A percentile compares a stretch with the other conserved stretches of the same genome.
phyloP scores from a whole-genome alignment of 2,797 vertebrate genomes.

The Meda fulgida region DNA sequence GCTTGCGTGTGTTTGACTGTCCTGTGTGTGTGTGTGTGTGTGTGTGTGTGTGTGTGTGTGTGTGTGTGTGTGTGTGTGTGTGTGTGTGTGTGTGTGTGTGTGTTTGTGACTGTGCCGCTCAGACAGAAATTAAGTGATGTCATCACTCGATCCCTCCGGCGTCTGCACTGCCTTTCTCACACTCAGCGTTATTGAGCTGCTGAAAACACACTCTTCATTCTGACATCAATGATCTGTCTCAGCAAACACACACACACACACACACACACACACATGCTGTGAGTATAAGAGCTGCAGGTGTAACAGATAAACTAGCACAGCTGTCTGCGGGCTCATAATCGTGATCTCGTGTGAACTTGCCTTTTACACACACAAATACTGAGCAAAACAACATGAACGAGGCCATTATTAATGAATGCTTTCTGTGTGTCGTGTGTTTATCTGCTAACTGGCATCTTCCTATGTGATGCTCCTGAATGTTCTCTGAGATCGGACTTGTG shows the following conservation, averaged over 20 bases:
- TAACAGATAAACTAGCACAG: not conserved
- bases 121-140: not conserved
- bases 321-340: too few species aligned
- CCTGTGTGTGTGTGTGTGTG: too few species aligned
- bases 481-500: too few species aligned
- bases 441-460: not conserved
- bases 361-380: not conserved
- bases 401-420: not conserved
- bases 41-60: too few species aligned
- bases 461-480: not conserved
- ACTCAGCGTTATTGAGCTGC: conserved; percentile 36
- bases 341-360: not conserved
- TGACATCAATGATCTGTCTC: not conserved
- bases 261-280: not conserved
- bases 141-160: conserved; percentile 50
- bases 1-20: not conserved
- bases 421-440: not conserved
- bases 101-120: not conserved
- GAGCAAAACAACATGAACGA: not conserved
- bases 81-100: too few species aligned
- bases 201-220: conserved; percentile 6
- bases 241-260: not conserved
- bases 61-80: too few species aligned
- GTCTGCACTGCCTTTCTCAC: conserved; percentile 32
- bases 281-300: not conserved